Evolutionary conservation across 2,113 vertebrate genomes (phyloP).

Genomic region (Leptocoma aspasia): DNA sequence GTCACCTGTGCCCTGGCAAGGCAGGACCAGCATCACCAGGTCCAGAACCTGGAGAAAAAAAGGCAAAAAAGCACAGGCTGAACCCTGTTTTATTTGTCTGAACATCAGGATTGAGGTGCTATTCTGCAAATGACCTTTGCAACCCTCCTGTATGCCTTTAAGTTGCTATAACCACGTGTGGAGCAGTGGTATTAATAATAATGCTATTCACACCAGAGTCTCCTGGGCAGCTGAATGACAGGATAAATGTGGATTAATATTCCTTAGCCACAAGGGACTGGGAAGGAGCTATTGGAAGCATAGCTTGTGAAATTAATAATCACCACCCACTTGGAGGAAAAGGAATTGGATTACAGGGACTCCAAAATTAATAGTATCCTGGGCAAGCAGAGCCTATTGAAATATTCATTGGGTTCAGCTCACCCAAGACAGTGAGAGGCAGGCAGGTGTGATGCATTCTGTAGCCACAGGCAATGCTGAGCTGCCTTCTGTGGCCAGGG

Average conservation of each 20-base stretch:
- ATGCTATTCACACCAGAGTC: slow-evolving; percentile 41
- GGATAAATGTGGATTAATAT: slow-evolving; percentile 65
- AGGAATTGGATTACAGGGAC: slow-evolving; percentile 56
- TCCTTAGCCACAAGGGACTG: slow-evolving; percentile 46
- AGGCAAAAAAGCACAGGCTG: not conserved
- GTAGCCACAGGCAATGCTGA: not conserved
- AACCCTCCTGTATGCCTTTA: not conserved
- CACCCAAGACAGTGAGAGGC: not conserved
- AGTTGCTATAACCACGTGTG: not conserved
- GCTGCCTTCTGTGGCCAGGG: not conserved
- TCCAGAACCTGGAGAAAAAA: not conserved
- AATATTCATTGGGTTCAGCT: slow-evolving; percentile 53
- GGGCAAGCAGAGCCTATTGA: slow-evolving; percentile 25
- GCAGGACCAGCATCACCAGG: not conserved
- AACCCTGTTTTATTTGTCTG: not conserved
- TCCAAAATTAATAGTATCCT: slow-evolving; percentile 60
- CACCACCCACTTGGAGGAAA: slow-evolving; percentile 58
- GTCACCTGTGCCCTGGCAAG: not conserved
- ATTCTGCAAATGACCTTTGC: not conserved
- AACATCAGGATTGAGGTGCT: not conserved
- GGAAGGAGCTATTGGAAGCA: slow-evolving; percentile 46
- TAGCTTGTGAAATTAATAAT: slow-evolving; percentile 65
- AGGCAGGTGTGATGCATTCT: not conserved
- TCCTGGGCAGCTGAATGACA: slow-evolving; percentile 64
- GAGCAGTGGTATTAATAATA: slow-evolving; percentile 43